Percentiles rank a stretch among this genome's conserved stretches.
Evolutionary conservation across 1,140 invertebrate genomes (phyloP).

Genomic region (Helicoverpa zea): DNA sequence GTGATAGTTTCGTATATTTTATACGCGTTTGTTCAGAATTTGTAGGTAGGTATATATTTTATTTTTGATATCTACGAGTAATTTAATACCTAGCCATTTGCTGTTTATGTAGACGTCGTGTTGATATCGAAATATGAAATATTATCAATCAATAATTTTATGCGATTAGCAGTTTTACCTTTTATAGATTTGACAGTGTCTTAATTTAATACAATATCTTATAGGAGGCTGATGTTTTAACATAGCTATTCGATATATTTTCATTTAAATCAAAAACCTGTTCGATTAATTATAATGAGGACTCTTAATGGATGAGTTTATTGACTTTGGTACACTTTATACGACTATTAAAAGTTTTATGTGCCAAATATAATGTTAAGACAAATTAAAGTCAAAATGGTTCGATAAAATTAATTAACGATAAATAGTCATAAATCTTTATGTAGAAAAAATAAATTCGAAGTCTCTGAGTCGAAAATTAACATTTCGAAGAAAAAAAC

Average conservation of each 20-base stretch:
- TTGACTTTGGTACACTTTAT: conserved; percentile 48
- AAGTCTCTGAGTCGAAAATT: background rate
- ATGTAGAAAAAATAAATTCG: background rate
- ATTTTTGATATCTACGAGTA: background rate
- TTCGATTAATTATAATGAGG: conserved; percentile 45
- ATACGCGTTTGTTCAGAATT: background rate
- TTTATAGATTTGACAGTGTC: background rate
- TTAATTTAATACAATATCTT: conserved; percentile 15
- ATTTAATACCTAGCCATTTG: background rate
- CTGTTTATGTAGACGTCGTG: background rate
- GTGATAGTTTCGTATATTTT: background rate
- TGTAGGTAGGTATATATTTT: background rate
- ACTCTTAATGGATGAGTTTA: conserved; percentile 44
- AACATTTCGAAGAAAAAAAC: too few species aligned
- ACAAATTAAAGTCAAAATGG: conserved; percentile 32
- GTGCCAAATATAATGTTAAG: conserved; percentile 42
- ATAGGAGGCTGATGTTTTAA: background rate
- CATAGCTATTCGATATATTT: conserved; percentile 20
- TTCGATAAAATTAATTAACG: conserved; percentile 22
- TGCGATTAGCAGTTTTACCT: background rate
- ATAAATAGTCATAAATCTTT: background rate
- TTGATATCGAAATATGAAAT: background rate
- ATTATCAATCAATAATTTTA: background rate
- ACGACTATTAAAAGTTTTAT: conserved; percentile 36
- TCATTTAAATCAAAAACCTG: conserved; percentile 31